phyloP scores from a whole-genome alignment of 2,888 invertebrate species.

The Molanna angustata region DNA sequence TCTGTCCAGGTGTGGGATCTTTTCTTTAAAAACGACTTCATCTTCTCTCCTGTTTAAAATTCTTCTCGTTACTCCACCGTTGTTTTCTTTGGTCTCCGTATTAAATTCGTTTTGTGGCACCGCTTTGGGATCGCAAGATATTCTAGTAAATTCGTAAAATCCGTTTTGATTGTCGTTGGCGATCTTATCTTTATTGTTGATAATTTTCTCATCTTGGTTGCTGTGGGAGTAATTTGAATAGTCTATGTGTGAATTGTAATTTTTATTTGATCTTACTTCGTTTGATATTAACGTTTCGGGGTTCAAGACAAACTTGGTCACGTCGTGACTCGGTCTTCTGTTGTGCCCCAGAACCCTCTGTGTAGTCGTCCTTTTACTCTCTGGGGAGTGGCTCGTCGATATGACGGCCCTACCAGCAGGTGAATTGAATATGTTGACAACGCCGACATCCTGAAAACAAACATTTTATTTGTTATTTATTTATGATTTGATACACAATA shows the following conservation, averaged over 20 bases:
- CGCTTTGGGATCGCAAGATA: too few relatives aligned
- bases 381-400: slow-evolving; percentile 13
- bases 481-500: background rate
- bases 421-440: slow-evolving; percentile 30
- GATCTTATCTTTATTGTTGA: background rate
- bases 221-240: too few relatives aligned
- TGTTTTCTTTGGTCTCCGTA: slow-evolving; percentile 1
- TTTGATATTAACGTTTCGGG: slow-evolving; percentile 17
- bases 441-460: slow-evolving; percentile 26
- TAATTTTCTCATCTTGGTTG: background rate
- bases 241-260: background rate
- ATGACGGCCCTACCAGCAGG: slow-evolving; percentile 30
- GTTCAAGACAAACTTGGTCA: slow-evolving; percentile 24
- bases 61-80: slow-evolving; percentile 14
- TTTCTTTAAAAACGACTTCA: background rate
- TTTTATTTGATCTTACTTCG: background rate
- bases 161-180: background rate
- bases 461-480: background rate
- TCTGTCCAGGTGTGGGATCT: slow-evolving; percentile 15
- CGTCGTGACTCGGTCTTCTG: slow-evolving; percentile 15
- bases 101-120: background rate
- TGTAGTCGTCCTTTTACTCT: slow-evolving; percentile 7
- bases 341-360: slow-evolving; percentile 2
- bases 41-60: slow-evolving; percentile 2
- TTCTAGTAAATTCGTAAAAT: too few relatives aligned